Conservation (phyloP, 1,140 invertebrate genomes). For the Rhyacophila brunnea region DNA sequence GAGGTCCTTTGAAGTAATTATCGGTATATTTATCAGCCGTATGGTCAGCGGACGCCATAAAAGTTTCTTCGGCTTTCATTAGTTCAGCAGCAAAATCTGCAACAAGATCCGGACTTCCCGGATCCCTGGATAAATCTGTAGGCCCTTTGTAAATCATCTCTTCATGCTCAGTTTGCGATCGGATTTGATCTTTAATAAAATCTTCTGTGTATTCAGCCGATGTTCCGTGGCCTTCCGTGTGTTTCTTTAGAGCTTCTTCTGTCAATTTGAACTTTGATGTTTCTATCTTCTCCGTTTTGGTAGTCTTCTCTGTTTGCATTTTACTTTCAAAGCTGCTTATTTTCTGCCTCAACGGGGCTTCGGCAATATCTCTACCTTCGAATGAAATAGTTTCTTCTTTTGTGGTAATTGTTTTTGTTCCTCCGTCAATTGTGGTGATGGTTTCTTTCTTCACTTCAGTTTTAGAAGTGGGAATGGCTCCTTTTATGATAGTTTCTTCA, state of each 20-base stretch:
- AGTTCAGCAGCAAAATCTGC: slow-evolving; percentile 31
- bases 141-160: background rate
- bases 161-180: slow-evolving; percentile 20
- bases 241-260: slow-evolving; percentile 54
- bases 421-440: slow-evolving; percentile 18
- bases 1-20: slow-evolving; percentile 47
- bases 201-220: slow-evolving; percentile 54
- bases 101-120: slow-evolving; percentile 28
- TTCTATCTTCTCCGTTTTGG: slow-evolving; percentile 43
- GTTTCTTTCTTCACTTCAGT: slow-evolving; percentile 29
- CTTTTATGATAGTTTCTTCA: slow-evolving; percentile 36
- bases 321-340: slow-evolving; percentile 52
- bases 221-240: slow-evolving; percentile 51
- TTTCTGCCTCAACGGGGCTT: slow-evolving; percentile 50
- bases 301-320: slow-evolving; percentile 45
- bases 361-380: slow-evolving; percentile 48
- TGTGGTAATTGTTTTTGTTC: slow-evolving; percentile 22
- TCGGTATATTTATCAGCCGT: slow-evolving; percentile 53
- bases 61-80: slow-evolving; percentile 45
- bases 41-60: slow-evolving; percentile 48
- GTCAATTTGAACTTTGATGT: slow-evolving; percentile 46
- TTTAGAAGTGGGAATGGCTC: slow-evolving; percentile 15
- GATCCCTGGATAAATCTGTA: slow-evolving; percentile 7
- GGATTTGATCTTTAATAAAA: slow-evolving; percentile 50
- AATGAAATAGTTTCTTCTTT: slow-evolving; percentile 39